These are phyloP conservation scores for Limnothrissa miodon DNA, from an alignment of 2,113 vertebrate genomes.

Conservation along the genomic window DNA sequence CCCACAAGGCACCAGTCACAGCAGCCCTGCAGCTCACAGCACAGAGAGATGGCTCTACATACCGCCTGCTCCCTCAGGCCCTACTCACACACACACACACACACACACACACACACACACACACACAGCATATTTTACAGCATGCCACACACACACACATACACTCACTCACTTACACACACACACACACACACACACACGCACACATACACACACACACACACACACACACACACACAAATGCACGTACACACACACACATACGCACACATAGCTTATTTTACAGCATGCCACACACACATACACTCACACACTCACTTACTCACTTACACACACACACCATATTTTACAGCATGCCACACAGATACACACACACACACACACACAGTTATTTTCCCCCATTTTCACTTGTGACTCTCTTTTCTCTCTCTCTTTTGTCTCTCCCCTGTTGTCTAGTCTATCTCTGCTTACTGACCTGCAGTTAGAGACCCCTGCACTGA, in stretches of 20 bases:
- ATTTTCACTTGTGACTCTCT: neutral
- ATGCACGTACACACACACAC: neutral
- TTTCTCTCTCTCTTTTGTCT: neutral
- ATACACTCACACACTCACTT: no score
- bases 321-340: no score
- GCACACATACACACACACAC: neutral
- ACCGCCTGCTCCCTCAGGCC: neutral
- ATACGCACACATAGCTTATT: neutral
- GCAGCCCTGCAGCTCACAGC: neutral
- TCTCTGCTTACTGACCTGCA: neutral
- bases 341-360: no score
- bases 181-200: neutral
- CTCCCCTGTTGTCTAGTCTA: neutral
- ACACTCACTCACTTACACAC: neutral
- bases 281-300: no score
- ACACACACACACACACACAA: neutral
- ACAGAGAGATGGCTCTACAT: neutral
- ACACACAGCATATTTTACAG: neutral
- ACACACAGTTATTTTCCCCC: neutral
- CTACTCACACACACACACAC: neutral
- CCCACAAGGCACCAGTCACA: neutral
- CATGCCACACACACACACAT: neutral
- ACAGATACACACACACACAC: neutral
- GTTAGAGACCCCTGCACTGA: neutral
- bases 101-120: neutral